Evolutionary conservation across 2,797 vertebrate species (phyloP), one percentile per base, ranked within the genome.

Genomic region (Microchirus variegatus): DNA sequence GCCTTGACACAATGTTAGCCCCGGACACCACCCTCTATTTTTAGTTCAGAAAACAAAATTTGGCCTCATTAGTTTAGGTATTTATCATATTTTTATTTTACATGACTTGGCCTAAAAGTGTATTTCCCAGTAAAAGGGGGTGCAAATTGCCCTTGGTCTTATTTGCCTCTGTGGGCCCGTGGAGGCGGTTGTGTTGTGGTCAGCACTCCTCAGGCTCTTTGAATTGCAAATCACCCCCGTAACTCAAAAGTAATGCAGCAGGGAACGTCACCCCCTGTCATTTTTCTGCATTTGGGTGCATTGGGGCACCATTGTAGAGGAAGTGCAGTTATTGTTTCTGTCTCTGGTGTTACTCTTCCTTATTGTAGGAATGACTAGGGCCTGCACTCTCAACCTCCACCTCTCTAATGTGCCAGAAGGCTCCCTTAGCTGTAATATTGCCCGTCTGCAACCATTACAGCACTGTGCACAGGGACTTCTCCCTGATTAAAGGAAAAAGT

Each of bases 241-340:
- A 93, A 93, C 89, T 92, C 90, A 90, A 92, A 93, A 92, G 90
- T 92, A 93, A 93, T 91, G 89, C 91, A 78, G 82, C 77, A 15
- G 75, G 79, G 87, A 87, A 85, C 82, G 83, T 90, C 88, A 90
- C 86, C 82, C 80, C 77, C 85, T 89, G 90, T 91, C 91, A 93
- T 93, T 91, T 93, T 90, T 93, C 91, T 89, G 89, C 88, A 91
- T 93, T 93, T 92, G 85, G 86, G 91, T 88, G 86, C 83, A 76
- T 73, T 67, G 71, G 87, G 83, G 88, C 87, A 89, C 82, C 82
- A 64, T 69, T 87, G 84, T 77, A 77, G 88, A 87, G 89, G 87
- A 83, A 70, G 87, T 73, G 85, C 78, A 62, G 83, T 92, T 92
- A 93, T 93, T 93, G 90, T 91, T 91, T 92, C 86, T 86, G 84